A percentile compares a stretch with the other conserved stretches of the same genome.
These are phyloP conservation scores for Beaufortia kweichowensis DNA, from an alignment of 2,113 vertebrate genomes.

Conservation along the genomic window DNA sequence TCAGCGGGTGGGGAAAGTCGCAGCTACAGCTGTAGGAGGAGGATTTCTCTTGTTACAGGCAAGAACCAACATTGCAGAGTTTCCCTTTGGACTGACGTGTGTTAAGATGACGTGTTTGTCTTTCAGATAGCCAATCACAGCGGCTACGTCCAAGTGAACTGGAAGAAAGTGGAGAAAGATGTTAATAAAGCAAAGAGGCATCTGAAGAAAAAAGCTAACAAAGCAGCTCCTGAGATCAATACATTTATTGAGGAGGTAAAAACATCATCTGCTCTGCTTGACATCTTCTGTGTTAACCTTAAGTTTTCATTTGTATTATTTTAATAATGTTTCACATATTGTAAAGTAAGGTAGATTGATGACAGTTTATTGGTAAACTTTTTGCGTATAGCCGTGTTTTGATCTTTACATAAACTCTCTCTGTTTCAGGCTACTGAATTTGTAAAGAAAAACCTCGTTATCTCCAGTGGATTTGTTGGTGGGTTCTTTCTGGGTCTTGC, in stretches of 20 bases:
- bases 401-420: background rate
- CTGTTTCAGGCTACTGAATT: slow-evolving; percentile 86
- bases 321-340: too few species aligned
- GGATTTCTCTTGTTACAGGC: slow-evolving; percentile 95
- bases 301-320: too few species aligned
- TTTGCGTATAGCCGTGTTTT: background rate
- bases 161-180: slow-evolving; percentile 97
- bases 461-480: slow-evolving; percentile 92
- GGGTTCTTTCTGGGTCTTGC: slow-evolving; percentile 93
- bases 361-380: too few species aligned
- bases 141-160: slow-evolving; percentile 92
- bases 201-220: slow-evolving; percentile 87
- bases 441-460: slow-evolving; percentile 92
- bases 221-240: slow-evolving; percentile 88
- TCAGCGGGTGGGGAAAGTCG: slow-evolving; percentile 94
- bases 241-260: slow-evolving; percentile 89
- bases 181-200: slow-evolving; percentile 95
- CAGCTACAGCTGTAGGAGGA: slow-evolving; percentile 91
- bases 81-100: background rate
- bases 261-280: too few species aligned
- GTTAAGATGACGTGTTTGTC: background rate
- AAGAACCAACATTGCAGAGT: slow-evolving; percentile 51
- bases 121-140: slow-evolving; percentile 91
- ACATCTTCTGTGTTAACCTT: too few species aligned
- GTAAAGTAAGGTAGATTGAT: too few species aligned